phyloP scores from a whole-genome alignment of 2,888 invertebrate species.

The Brenthis ino region DNA sequence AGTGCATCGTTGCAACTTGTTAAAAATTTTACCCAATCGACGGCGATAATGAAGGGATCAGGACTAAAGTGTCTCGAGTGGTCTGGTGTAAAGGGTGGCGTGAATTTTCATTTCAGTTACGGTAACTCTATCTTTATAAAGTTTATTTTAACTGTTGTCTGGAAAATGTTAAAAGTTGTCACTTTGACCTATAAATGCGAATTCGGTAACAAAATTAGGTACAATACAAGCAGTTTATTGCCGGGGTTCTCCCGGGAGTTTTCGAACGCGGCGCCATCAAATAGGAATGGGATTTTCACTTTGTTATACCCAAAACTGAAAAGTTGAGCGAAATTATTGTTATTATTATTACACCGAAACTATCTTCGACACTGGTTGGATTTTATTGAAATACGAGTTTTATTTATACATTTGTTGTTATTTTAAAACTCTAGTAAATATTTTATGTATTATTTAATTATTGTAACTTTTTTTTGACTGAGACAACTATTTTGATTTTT shows the following conservation, averaged over 20 bases:
- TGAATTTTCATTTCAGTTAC: constrained; percentile 30
- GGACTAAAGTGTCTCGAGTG: constrained; percentile 34
- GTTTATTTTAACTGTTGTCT: constrained; percentile 65
- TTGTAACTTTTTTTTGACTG: too few species aligned
- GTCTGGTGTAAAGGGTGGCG: constrained; percentile 36
- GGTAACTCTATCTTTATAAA: constrained; percentile 34
- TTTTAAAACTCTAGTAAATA: constrained; percentile 1
- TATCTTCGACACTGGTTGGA: constrained; percentile 30
- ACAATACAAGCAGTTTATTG: constrained; percentile 65
- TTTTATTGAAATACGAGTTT: constrained; percentile 9
- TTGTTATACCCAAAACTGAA: constrained; percentile 50
- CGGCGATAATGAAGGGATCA: constrained; percentile 39
- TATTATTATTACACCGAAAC: constrained; percentile 57
- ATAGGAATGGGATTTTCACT: constrained; percentile 64
- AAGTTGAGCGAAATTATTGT: constrained; percentile 55
- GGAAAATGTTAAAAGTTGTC: constrained; percentile 58
- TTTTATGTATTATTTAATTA: not conserved
- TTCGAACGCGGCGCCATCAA: constrained; percentile 56
- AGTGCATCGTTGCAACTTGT: constrained; percentile 32
- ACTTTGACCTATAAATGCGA: constrained; percentile 57
- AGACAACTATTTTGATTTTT: too few species aligned
- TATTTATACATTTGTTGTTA: not conserved
- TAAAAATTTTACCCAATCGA: constrained; percentile 38
- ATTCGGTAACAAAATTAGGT: constrained; percentile 66
- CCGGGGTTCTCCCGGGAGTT: constrained; percentile 51